Conservation (phyloP, 2,888 invertebrate species). For the Argyresthia goedartella region DNA sequence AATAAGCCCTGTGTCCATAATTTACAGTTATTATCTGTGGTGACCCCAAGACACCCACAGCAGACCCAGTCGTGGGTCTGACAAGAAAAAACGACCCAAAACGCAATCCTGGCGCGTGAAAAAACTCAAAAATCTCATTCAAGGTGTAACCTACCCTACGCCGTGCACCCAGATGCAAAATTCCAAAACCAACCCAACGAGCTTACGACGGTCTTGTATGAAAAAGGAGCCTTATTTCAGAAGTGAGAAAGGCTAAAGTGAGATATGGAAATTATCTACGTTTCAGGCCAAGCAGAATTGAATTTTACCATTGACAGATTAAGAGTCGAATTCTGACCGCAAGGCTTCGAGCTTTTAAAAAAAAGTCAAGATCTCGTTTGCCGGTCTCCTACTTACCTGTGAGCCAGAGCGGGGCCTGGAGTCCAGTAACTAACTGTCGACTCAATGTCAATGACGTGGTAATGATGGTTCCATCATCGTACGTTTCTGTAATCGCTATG, state of each 20-base stretch:
- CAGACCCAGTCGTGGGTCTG: slow-evolving; percentile 41
- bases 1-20: slow-evolving; percentile 64
- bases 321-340: background rate
- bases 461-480: no score
- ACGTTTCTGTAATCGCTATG: no score
- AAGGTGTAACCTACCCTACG: slow-evolving; percentile 20
- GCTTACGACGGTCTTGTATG: slow-evolving; percentile 34
- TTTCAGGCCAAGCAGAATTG: background rate
- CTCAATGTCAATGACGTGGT: no score
- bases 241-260: slow-evolving; percentile 65
- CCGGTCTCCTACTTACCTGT: slow-evolving; percentile 18
- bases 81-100: slow-evolving; percentile 53
- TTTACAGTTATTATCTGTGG: slow-evolving; percentile 68
- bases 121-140: slow-evolving; percentile 26
- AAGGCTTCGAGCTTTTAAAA: slow-evolving; percentile 35
- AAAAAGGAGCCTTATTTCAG: slow-evolving; percentile 67
- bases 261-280: slow-evolving; percentile 52
- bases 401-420: background rate
- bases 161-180: slow-evolving; percentile 21
- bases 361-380: slow-evolving; percentile 65
- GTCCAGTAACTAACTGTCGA: no score
- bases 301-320: background rate
- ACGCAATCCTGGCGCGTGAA: slow-evolving; percentile 55
- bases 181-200: slow-evolving; percentile 13
- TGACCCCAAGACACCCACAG: slow-evolving; percentile 69